Base-by-base conservation (phyloP, 2,113 vertebrate species). In the Polypterus senegalus region DNA sequence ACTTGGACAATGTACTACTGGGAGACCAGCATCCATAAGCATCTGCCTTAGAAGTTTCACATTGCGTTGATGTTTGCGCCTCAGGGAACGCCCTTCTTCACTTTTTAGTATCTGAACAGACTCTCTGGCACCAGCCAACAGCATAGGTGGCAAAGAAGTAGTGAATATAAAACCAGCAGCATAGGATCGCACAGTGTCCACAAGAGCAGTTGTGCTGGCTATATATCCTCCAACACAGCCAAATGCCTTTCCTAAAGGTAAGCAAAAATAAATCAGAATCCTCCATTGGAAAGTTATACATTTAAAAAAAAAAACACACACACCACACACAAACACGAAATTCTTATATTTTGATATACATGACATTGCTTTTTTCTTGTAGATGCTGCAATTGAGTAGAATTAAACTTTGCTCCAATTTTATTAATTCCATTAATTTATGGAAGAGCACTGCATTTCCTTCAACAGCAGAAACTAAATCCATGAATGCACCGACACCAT, bases 161-260 rank as follows among this genome's bases (percentile, higher is more conserved):
- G 96, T 98, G 79, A 98, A 98, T 65, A 98, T 98, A 61, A 98
- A 98, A 46, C 96, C 94, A 0, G 96, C 92, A 0, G 96, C 94
- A 0, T 94, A 98, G 0, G 93, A 97, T 3, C 96, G 90, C 1
- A 98, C 89, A 0, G 89, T 94, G 81, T 98, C 96, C 4, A 98
- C 77, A 69, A 98, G 81, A 1, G 88, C 57, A 0, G 75, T 66
- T 0, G 93, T 97, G 57, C 96, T 97, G 27, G 94, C 90, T 6
- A 98, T 85, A 72, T 98, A 98, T 0, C 96, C 96, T 1, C 96
- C 96, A 0, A 98, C 92, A 1, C 94, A 97, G 52, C 96, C 96
- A n/a, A 96, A 94, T 0, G 96, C 96, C 67, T 98, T 98, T 8
- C 96, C 96, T 98, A 68, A 9, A n/a, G 46, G 0, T 27, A 69